These are phyloP conservation scores for Crepidodera aurea DNA, from an alignment of 2,888 invertebrate species.

Conservation along the genomic window DNA sequence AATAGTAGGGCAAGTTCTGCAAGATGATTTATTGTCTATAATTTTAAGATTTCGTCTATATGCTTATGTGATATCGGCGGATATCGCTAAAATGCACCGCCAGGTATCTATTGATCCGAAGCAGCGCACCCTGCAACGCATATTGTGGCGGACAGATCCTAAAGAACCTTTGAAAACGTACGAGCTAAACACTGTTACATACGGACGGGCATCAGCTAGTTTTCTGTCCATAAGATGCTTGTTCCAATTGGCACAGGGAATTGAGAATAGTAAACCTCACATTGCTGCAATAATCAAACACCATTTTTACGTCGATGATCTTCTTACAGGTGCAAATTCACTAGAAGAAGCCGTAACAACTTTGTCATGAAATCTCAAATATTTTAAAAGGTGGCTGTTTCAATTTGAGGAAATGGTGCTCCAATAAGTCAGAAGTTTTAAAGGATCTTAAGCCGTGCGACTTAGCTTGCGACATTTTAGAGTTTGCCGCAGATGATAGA, in stretches of 20 bases:
- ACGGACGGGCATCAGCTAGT: slow-evolving; percentile 27
- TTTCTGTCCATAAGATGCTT: slow-evolving; percentile 25
- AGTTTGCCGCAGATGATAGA: slow-evolving; percentile 1
- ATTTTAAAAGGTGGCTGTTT: no score
- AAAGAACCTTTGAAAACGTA: slow-evolving; percentile 29
- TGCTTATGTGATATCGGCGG: slow-evolving; percentile 31
- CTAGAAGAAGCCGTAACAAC: no score
- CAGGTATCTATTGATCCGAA: slow-evolving; percentile 30
- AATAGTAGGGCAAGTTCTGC: no score
- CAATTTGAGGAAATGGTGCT: slow-evolving; percentile 22
- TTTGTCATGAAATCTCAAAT: no score
- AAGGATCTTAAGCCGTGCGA: slow-evolving; percentile 1
- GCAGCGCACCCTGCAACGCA: slow-evolving; percentile 32
- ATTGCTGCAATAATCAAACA: slow-evolving; percentile 15
- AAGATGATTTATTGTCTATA: no score
- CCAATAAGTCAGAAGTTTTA: slow-evolving; percentile 7
- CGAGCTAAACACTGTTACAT: slow-evolving; percentile 34
- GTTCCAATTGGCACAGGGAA: slow-evolving; percentile 9
- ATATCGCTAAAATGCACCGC: slow-evolving; percentile 40
- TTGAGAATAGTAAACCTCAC: slow-evolving; percentile 8
- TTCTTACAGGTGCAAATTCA: no score
- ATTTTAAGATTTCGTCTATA: slow-evolving; percentile 34
- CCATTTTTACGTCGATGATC: slow-evolving; percentile 31
- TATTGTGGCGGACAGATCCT: slow-evolving; percentile 33
- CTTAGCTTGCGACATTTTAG: slow-evolving; percentile 4